Conservation (phyloP, 1,140 invertebrate genomes). For the Papilio dardanus region DNA sequence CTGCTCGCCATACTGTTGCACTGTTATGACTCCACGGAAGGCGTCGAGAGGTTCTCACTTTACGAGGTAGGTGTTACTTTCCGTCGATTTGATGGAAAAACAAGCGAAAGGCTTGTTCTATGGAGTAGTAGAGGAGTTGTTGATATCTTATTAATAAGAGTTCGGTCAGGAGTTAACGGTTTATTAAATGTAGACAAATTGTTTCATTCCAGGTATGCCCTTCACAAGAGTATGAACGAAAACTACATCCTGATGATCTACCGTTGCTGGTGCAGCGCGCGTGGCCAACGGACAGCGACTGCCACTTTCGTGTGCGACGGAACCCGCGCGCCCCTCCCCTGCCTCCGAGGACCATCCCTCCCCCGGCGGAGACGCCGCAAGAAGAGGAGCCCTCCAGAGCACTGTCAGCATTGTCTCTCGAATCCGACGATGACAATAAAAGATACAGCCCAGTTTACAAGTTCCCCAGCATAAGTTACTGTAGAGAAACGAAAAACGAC, state of each 20-base stretch:
- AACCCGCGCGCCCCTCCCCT: conserved; percentile 89
- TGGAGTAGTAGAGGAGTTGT: too few relatives aligned
- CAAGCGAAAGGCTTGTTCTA: too few relatives aligned
- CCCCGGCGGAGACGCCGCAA: conserved; percentile 39
- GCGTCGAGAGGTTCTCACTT: conserved; percentile 92
- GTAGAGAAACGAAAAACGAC: conserved; percentile 75
- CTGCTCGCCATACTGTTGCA: conserved; percentile 92
- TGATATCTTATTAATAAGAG: too few relatives aligned
- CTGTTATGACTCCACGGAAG: conserved; percentile 92
- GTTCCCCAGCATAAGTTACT: conserved; percentile 79
- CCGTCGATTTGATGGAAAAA: too few relatives aligned
- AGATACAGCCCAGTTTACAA: conserved; percentile 81
- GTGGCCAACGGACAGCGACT: conserved; percentile 85
- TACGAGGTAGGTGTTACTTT: conserved; percentile 89
- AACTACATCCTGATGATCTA: conserved; percentile 92
- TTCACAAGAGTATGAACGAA: conserved; percentile 90
- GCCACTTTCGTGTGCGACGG: conserved; percentile 89
- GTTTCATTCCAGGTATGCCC: conserved; percentile 82
- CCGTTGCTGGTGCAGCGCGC: conserved; percentile 92
- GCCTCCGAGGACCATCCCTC: conserved; percentile 73
- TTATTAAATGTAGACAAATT: not conserved
- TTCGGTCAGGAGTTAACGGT: not conserved
- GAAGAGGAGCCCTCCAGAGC: conserved; percentile 70
- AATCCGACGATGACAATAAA: conserved; percentile 65
- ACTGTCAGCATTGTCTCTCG: conserved; percentile 73